These are phyloP conservation scores for Petromus typicus DNA, from an alignment of 2,113 vertebrate genomes.

Conservation along the genomic window DNA sequence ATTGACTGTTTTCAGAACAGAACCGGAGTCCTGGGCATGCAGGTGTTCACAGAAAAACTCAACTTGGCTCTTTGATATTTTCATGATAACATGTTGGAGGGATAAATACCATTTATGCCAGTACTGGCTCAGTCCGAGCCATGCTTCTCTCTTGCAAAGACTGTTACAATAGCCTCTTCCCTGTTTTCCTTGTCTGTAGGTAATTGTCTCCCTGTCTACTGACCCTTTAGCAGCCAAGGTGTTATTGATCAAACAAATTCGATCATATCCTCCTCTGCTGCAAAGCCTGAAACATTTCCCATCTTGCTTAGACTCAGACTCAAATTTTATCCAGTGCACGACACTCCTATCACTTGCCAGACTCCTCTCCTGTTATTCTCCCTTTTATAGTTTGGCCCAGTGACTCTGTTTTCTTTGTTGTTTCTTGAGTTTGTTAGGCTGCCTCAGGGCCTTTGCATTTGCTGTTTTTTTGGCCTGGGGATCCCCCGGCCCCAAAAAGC, in stretches of 20 bases:
- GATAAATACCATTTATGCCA: not conserved
- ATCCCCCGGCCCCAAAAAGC: not conserved
- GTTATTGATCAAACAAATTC: not conserved
- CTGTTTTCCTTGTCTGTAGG: not conserved
- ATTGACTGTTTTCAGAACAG: not conserved
- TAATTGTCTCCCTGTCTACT: not conserved
- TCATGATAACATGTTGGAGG: not conserved
- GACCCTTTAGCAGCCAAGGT: not conserved
- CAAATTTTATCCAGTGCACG: not conserved
- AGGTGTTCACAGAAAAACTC: not conserved
- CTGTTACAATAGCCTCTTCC: rapidly evolving
- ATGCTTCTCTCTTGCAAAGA: not conserved
- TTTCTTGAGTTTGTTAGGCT: not conserved
- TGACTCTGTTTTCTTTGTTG: not conserved
- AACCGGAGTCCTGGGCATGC: not conserved
- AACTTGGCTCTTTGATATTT: not conserved
- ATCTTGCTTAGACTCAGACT: not conserved
- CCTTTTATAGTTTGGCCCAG: not conserved
- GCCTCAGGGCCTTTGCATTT: slow-evolving; percentile 22
- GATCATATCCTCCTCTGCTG: not conserved
- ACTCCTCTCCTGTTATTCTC: not conserved
- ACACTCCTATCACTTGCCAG: not conserved
- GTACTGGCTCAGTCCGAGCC: no score
- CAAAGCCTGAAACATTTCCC: not conserved
- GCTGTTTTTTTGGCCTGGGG: not conserved